A percentile compares a stretch with the other conserved stretches of the same genome.
Conservation (phyloP, 2,888 invertebrate genomes). For the Cynaeus angustus region DNA sequence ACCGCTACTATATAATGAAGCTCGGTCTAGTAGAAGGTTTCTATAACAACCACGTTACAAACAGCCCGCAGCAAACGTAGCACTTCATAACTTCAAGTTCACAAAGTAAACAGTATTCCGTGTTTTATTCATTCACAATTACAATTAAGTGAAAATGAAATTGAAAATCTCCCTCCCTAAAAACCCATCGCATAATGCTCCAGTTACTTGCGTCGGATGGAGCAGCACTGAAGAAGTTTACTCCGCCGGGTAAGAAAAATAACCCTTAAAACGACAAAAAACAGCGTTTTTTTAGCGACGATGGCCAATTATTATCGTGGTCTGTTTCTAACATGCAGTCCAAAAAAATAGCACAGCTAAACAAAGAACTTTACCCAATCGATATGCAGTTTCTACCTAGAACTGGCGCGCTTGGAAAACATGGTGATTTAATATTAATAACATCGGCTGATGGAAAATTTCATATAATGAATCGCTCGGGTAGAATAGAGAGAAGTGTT, state of each 20-base stretch:
- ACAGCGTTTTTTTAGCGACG: constrained; percentile 80
- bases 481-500: constrained; percentile 93
- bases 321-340: constrained; percentile 87
- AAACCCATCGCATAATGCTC: constrained; percentile 78
- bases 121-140: constrained; percentile 20
- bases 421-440: constrained; percentile 88
- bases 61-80: constrained; percentile 31
- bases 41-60: constrained; percentile 41
- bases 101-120: constrained; percentile 33
- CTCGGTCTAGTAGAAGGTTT: constrained; percentile 10
- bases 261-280: neutral
- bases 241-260: constrained; percentile 83
- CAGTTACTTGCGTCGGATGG: constrained; percentile 95
- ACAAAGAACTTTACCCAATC: constrained; percentile 90
- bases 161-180: constrained; percentile 86
- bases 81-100: constrained; percentile 23
- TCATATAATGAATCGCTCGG: constrained; percentile 90
- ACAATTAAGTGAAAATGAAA: constrained; percentile 76
- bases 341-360: constrained; percentile 83
- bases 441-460: constrained; percentile 94
- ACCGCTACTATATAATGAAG: neutral
- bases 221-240: constrained; percentile 94
- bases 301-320: constrained; percentile 93
- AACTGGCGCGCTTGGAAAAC: constrained; percentile 72
- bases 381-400: constrained; percentile 93